Conservation (phyloP, 2,888 invertebrate genomes). For the Stenodema calcarata region DNA sequence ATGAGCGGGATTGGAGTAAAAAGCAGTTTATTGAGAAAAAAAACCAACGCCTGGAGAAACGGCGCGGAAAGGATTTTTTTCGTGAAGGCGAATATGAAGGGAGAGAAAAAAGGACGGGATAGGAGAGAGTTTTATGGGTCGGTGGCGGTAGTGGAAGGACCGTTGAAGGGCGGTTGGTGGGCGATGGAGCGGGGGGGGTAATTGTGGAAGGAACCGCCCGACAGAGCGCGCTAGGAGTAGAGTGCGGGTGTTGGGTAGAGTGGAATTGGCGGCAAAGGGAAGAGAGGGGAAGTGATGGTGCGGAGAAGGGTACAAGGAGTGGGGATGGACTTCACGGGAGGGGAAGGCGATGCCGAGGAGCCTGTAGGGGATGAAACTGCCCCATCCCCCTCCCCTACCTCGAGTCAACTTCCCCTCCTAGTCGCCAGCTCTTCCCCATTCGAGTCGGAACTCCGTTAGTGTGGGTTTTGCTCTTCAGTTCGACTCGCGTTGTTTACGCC, state of each 20-base stretch:
- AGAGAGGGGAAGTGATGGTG: not conserved
- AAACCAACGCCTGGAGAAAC: conserved; percentile 13
- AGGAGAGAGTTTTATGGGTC: not conserved
- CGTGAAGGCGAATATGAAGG: conserved; percentile 27
- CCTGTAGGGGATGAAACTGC: not conserved
- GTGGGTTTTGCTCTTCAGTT: not conserved
- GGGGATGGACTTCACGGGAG: not conserved
- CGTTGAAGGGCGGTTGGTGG: not conserved
- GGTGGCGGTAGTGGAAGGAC: not conserved
- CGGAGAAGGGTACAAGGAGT: not conserved
- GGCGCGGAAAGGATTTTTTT: conserved; percentile 6
- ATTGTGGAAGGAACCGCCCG: conserved; percentile 41
- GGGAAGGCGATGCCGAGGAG: not conserved
- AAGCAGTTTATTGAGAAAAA: not conserved
- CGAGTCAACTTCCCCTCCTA: not conserved
- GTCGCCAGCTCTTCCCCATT: not conserved
- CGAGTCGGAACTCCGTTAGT: not conserved
- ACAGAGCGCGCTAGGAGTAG: conserved; percentile 36
- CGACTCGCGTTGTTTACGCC: not conserved
- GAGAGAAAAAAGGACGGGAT: not conserved
- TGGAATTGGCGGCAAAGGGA: not conserved
- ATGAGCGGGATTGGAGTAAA: not conserved
- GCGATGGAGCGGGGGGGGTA: not conserved
- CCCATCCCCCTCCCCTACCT: not conserved
- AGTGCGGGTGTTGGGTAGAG: not conserved